Percentiles rank a stretch among this genome's conserved stretches.
Conservation (phyloP, 2,888 invertebrate species). For the Sisyra nigra region DNA sequence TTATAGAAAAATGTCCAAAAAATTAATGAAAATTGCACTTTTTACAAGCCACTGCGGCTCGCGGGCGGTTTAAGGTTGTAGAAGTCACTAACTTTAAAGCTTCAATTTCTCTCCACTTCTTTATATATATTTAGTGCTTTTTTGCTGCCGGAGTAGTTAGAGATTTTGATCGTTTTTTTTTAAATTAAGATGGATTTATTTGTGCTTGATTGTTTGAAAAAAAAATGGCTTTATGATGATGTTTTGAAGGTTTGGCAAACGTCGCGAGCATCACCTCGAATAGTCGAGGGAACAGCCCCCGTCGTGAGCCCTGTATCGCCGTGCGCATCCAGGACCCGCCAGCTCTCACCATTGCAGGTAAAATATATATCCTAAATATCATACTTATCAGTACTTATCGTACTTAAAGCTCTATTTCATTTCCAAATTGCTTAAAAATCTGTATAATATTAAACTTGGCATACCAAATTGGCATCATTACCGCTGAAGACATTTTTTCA, state of each 20-base stretch:
- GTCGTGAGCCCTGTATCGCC: slow-evolving; percentile 25
- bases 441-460: too few species aligned
- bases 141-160: too few species aligned
- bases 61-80: too few species aligned
- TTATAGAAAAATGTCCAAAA: background rate
- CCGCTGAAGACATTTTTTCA: too few species aligned
- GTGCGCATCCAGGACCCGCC: slow-evolving; percentile 33
- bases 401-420: background rate
- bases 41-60: too few species aligned
- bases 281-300: slow-evolving; percentile 3
- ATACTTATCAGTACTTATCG: background rate
- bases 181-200: background rate
- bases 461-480: too few species aligned
- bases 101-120: too few species aligned
- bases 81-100: too few species aligned
- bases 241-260: background rate
- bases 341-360: slow-evolving; percentile 55
- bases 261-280: slow-evolving; percentile 2
- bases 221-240: background rate
- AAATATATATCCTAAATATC: slow-evolving; percentile 12
- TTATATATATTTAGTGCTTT: too few species aligned
- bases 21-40: too few species aligned
- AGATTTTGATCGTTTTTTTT: background rate
- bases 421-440: too few species aligned
- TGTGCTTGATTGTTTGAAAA: background rate